These are phyloP conservation scores for Holothuria glaberrima DNA, from an alignment of 35 echinoderm and acorn worm genomes.

Conservation along the genomic window DNA sequence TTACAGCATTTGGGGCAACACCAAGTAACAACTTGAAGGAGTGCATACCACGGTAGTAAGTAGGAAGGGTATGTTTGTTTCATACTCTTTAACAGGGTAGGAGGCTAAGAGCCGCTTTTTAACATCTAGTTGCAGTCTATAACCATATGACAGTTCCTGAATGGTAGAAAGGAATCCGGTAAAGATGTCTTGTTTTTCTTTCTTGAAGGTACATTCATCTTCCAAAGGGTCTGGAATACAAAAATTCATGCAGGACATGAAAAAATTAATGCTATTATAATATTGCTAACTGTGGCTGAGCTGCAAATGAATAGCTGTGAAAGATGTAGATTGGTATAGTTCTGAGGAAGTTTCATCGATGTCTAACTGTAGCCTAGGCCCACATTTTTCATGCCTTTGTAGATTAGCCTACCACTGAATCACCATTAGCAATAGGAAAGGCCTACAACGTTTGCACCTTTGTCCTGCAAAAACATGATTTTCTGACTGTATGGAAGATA, in stretches of 20 bases:
- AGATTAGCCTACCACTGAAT: too few relatives aligned
- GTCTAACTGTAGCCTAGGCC: too few relatives aligned
- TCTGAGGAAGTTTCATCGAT: too few relatives aligned
- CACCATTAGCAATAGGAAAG: too few relatives aligned
- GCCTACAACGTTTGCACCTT: too few relatives aligned
- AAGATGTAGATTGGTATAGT: conserved; percentile 32
- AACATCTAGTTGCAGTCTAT: background rate
- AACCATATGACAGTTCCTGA: conserved; percentile 6
- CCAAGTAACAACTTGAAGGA: background rate
- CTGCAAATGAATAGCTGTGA: conserved; percentile 7
- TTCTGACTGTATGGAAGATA: too few relatives aligned
- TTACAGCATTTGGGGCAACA: conserved; percentile 37
- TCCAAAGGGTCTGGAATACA: background rate
- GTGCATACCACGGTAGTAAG: conserved; percentile 6
- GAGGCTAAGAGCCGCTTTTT: background rate
- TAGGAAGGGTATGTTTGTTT: conserved; percentile 20
- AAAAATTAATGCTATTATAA: conserved; percentile 23
- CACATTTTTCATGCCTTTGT: too few relatives aligned
- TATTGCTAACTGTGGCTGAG: conserved; percentile 25
- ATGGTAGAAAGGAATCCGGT: conserved; percentile 8
- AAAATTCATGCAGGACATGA: background rate
- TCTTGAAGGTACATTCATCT: conserved; percentile 40
- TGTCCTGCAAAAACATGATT: too few relatives aligned
- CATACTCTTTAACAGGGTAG: background rate
- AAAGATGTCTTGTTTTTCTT: conserved; percentile 35